phyloP scores from a whole-genome alignment of 1,140 invertebrate species.

The Caenorhabditis inopinata region DNA sequence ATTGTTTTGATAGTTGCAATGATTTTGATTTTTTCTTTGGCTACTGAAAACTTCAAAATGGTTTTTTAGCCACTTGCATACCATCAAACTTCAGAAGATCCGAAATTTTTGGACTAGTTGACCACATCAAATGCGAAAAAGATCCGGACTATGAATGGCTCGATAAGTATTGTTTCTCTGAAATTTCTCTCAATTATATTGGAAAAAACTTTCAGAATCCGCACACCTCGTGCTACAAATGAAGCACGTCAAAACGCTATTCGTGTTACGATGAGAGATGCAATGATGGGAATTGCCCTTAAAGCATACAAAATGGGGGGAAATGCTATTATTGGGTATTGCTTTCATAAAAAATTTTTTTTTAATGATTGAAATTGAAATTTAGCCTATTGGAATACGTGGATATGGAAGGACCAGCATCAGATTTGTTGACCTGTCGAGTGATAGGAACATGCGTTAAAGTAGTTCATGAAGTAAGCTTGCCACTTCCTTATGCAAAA shows the following conservation, averaged over 20 bases:
- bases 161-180: background rate
- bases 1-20: too few relatives aligned
- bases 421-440: background rate
- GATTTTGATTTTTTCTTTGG: too few relatives aligned
- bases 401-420: constrained; percentile 28
- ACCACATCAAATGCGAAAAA: constrained; percentile 15
- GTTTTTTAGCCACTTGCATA: background rate
- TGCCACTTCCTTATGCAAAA: background rate
- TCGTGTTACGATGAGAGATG: background rate
- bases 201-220: constrained; percentile 25
- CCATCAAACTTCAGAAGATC: background rate
- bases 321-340: constrained; percentile 32
- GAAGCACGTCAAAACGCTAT: constrained; percentile 32
- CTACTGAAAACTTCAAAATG: too few relatives aligned
- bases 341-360: too few relatives aligned
- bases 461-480: background rate
- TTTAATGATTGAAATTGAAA: too few relatives aligned
- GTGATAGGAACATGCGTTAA: constrained; percentile 11
- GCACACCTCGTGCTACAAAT: constrained; percentile 23
- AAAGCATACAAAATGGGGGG: constrained; percentile 22
- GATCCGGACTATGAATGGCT: constrained; percentile 42
- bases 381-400: background rate
- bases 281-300: background rate
- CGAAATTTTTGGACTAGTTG: background rate
- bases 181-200: background rate